Conservation (phyloP, 2,797 vertebrate genomes). For the Xenops minutus region DNA sequence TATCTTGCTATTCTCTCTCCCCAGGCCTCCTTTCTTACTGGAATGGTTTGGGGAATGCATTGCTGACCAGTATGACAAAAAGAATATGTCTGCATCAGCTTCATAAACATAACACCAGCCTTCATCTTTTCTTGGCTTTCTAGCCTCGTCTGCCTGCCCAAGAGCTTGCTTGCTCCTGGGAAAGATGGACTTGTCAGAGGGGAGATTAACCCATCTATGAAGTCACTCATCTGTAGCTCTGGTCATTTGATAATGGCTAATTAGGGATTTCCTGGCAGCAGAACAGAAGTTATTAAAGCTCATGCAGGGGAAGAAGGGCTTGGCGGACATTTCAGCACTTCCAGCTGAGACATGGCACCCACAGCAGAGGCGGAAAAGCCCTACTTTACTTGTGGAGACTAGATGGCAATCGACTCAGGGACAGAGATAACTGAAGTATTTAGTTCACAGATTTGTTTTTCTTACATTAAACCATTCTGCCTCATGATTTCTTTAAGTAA, state of each 20-base stretch:
- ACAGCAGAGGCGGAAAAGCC: accelerated
- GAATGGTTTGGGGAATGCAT: not conserved
- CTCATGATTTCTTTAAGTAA: not conserved
- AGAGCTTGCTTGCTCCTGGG: not conserved
- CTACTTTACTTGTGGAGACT: not conserved
- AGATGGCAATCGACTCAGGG: not conserved
- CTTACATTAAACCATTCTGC: not conserved
- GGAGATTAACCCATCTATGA: not conserved
- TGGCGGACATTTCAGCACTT: not conserved
- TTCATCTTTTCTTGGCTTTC: not conserved
- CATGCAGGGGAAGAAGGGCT: not conserved
- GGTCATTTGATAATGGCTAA: not conserved
- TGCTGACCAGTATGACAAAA: not conserved
- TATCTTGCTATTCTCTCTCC: not conserved
- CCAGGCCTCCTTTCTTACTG: not conserved
- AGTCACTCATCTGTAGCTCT: not conserved
- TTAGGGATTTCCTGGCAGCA: not conserved
- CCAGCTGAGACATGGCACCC: not conserved
- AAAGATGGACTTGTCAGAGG: not conserved
- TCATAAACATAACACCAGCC: not conserved
- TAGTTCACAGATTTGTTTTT: not conserved
- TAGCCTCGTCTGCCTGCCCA: not conserved
- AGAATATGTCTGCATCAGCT: not conserved
- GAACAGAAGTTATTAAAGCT: not conserved
- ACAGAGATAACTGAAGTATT: not conserved